Evolutionary conservation across 2,797 vertebrate genomes (phyloP).

Genomic region (Myotis myotis): DNA sequence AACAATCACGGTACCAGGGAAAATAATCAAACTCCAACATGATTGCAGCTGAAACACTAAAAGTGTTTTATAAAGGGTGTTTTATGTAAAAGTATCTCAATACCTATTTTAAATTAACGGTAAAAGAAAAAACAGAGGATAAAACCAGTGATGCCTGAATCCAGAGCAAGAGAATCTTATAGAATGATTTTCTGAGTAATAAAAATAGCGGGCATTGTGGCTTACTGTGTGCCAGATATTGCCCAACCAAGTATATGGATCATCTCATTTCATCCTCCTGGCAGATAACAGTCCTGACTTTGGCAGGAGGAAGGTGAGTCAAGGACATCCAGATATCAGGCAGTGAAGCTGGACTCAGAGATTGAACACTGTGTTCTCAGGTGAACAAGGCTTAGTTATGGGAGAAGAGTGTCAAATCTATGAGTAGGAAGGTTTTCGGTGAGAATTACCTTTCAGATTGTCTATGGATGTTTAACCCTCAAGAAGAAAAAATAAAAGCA

Average conservation of each 20-base stretch:
- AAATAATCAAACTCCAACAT: not conserved
- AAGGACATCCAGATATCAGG: not conserved
- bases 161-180: not conserved
- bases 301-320: not conserved
- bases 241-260: fast-evolving
- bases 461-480: not conserved
- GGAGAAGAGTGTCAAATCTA: not conserved
- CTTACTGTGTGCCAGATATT: not conserved
- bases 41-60: not conserved
- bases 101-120: not conserved
- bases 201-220: not conserved
- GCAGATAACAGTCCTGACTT: not conserved
- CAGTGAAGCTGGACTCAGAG: not conserved
- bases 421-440: too few species aligned
- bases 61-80: not conserved
- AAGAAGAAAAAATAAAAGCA: not conserved
- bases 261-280: not conserved
- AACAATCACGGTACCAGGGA: not conserved
- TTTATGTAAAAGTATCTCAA: not conserved
- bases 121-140: not conserved
- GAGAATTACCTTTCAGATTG: not conserved
- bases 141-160: not conserved
- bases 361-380: not conserved
- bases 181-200: not conserved
- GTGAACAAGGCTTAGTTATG: not conserved